Evolutionary conservation across 2,797 vertebrate species (phyloP).

Genomic region (Sandelia bainsii): DNA sequence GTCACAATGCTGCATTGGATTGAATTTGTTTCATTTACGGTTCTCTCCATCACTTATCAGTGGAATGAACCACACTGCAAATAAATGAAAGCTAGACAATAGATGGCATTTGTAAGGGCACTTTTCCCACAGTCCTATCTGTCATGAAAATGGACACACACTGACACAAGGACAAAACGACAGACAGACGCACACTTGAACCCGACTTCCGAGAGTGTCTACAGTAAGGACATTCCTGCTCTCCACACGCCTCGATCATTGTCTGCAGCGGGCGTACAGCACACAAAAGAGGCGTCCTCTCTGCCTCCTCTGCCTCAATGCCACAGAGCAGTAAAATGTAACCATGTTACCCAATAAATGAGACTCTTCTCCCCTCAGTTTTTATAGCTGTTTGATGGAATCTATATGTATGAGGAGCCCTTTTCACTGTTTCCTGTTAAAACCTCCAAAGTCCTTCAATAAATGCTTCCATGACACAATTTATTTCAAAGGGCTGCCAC

Average conservation of each 20-base stretch:
- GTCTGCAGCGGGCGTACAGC: conserved; percentile 62
- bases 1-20: conserved; percentile 73
- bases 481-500: conserved; percentile 68
- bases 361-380: conserved; percentile 55
- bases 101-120: conserved; percentile 71
- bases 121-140: conserved; percentile 84
- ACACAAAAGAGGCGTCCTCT: conserved; percentile 75
- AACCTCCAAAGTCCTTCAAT: conserved; percentile 71
- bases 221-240: conserved; percentile 79
- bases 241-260: conserved; percentile 75
- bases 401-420: conserved; percentile 69
- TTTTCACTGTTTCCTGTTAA: conserved; percentile 79
- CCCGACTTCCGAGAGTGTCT: conserved; percentile 81
- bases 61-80: conserved; percentile 63
- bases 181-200: conserved; percentile 76
- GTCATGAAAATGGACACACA: conserved; percentile 81
- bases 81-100: conserved; percentile 77
- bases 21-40: conserved; percentile 81
- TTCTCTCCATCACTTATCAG: conserved; percentile 77
- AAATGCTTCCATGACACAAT: conserved; percentile 75
- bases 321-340: conserved; percentile 76
- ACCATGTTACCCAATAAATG: conserved; percentile 73
- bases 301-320: conserved; percentile 73
- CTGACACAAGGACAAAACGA: conserved; percentile 77
- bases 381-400: conserved; percentile 78